Conservation (phyloP, 1,140 invertebrate species). For the Elysia chlorotica region DNA sequence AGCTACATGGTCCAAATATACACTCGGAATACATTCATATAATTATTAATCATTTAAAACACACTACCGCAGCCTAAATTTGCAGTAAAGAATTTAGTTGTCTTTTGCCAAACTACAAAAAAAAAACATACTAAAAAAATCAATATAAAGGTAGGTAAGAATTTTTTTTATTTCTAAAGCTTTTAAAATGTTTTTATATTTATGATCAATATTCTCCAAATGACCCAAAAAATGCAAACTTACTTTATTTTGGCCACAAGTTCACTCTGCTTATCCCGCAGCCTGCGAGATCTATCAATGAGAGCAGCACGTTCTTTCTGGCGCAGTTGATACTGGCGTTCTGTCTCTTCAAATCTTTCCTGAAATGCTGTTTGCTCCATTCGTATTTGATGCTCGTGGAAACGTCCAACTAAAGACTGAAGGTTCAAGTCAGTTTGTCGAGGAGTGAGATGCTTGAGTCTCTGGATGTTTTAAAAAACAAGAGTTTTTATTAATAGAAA, state of each 20-base stretch:
- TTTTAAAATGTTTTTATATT: not conserved
- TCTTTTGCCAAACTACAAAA: no score
- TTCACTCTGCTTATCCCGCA: constrained; percentile 57
- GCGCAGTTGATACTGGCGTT: constrained; percentile 45
- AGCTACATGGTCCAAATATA: no score
- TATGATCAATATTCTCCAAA: not conserved
- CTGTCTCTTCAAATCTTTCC: constrained; percentile 54
- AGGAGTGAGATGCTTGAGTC: constrained; percentile 59
- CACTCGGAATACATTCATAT: no score
- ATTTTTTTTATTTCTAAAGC: no score
- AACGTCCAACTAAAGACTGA: constrained; percentile 48
- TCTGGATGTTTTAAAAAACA: no score
- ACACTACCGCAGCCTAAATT: no score
- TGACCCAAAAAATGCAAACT: constrained; percentile 11
- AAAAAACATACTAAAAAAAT: no score
- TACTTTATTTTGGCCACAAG: constrained; percentile 62
- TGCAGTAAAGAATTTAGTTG: no score
- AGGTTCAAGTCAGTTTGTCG: constrained; percentile 60
- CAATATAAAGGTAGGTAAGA: no score
- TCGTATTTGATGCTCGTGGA: constrained; percentile 58
- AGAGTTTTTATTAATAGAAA: no score
- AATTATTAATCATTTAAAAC: no score
- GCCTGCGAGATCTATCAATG: constrained; percentile 46
- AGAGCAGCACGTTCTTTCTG: constrained; percentile 50
- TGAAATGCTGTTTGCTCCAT: constrained; percentile 59